phyloP scores from a whole-genome alignment of 1,140 invertebrate species.

The Andrena cerasifolii region DNA sequence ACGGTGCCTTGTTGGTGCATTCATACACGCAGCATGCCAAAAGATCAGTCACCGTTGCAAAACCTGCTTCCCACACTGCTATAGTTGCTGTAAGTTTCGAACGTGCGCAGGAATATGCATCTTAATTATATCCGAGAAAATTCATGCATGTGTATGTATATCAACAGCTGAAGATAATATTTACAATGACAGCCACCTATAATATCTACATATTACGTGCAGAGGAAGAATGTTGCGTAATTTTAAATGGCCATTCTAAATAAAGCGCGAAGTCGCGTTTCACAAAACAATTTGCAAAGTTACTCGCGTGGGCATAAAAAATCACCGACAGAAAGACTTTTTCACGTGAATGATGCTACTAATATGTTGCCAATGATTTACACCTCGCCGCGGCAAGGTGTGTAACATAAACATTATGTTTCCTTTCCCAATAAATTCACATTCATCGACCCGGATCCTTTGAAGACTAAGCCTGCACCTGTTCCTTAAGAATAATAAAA shows the following conservation, averaged over 20 bases:
- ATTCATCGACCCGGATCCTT: not conserved
- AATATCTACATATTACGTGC: not conserved
- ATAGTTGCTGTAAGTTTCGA: not conserved
- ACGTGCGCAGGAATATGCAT: not conserved
- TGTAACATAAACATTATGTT: not conserved
- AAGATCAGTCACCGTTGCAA: not conserved
- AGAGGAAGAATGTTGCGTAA: not conserved
- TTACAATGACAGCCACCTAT: not conserved
- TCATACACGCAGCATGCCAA: not conserved
- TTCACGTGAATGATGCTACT: not conserved
- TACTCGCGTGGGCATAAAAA: not conserved
- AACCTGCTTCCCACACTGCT: not conserved
- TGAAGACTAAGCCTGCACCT: not conserved
- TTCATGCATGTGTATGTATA: not conserved
- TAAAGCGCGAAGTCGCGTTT: not conserved
- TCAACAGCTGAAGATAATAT: not conserved
- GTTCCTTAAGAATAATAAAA: not conserved
- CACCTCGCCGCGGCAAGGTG: not conserved
- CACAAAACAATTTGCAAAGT: not conserved
- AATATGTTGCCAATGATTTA: not conserved
- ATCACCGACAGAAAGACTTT: not conserved
- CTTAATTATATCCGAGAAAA: not conserved
- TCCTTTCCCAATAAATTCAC: not conserved
- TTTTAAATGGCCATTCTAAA: not conserved
- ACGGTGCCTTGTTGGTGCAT: not conserved